These are phyloP conservation scores for Nasua narica DNA, from an alignment of 2,797 vertebrate genomes.

Conservation along the genomic window DNA sequence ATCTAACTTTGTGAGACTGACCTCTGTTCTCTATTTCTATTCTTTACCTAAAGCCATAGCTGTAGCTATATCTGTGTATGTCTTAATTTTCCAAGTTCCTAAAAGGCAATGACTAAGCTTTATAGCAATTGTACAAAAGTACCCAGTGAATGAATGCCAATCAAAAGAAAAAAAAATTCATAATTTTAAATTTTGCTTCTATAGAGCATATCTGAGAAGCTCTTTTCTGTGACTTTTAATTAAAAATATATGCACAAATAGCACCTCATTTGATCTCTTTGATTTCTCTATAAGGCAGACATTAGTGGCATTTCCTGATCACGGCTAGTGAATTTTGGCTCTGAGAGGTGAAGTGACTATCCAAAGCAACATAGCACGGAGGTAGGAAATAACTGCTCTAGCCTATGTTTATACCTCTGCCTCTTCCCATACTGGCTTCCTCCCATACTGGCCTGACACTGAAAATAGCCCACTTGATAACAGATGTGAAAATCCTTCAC, in stretches of 20 bases:
- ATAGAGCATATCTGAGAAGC: not conserved
- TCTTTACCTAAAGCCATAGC: not conserved
- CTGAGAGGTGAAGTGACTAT: not conserved
- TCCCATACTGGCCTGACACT: not conserved
- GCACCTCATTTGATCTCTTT: not conserved
- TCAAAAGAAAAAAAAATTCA: not conserved
- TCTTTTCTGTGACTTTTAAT: not conserved
- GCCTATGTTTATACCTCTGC: not conserved
- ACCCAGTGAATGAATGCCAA: not conserved
- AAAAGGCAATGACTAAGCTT: not conserved
- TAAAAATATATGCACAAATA: not conserved
- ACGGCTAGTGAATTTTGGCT: not conserved
- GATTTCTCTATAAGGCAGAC: not conserved
- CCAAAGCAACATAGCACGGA: not conserved
- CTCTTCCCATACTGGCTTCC: not conserved
- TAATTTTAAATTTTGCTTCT: not conserved
- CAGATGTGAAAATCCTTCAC: slow-evolving; percentile 46
- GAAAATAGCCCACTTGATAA: slow-evolving; percentile 40
- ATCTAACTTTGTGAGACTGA: not conserved
- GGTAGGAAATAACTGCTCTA: not conserved
- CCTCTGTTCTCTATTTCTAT: not conserved
- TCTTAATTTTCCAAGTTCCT: not conserved
- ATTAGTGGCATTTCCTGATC: not conserved
- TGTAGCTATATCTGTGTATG: not conserved
- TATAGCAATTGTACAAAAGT: not conserved